These are phyloP conservation scores for Luperina nickerlii DNA, from an alignment of 2,888 invertebrate genomes.

Conservation along the genomic window DNA sequence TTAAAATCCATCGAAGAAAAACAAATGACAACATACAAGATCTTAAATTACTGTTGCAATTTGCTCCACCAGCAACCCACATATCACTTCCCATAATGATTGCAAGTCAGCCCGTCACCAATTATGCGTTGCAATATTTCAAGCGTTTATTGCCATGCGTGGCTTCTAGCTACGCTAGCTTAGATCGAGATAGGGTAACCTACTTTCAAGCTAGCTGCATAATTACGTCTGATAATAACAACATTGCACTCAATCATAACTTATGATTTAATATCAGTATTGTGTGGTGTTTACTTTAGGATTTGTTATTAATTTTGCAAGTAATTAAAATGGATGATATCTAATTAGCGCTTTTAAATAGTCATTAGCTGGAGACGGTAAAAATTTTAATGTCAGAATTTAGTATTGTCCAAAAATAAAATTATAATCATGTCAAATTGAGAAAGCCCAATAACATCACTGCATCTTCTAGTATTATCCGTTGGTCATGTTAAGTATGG, in stretches of 20 bases:
- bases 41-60: not conserved
- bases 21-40: not conserved
- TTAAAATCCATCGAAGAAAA: not conserved
- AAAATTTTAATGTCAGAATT: no score
- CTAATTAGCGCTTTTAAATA: not conserved
- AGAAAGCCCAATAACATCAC: no score
- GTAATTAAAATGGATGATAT: not conserved
- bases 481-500: not conserved
- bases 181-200: conserved; percentile 61
- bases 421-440: not conserved
- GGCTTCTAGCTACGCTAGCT: conserved; percentile 56
- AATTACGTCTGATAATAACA: conserved; percentile 59
- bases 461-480: no score
- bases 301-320: conserved; percentile 9
- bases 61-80: conserved; percentile 9
- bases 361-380: not conserved
- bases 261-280: conserved; percentile 33
- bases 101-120: conserved; percentile 56
- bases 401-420: not conserved
- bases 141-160: conserved; percentile 58
- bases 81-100: conserved; percentile 43
- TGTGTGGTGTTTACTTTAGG: conserved; percentile 12
- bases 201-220: conserved; percentile 58
- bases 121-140: conserved; percentile 63
- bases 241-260: conserved; percentile 51